Evolutionary conservation across 2,888 invertebrate species (phyloP).

Genomic region (Drosophila mimica): DNA sequence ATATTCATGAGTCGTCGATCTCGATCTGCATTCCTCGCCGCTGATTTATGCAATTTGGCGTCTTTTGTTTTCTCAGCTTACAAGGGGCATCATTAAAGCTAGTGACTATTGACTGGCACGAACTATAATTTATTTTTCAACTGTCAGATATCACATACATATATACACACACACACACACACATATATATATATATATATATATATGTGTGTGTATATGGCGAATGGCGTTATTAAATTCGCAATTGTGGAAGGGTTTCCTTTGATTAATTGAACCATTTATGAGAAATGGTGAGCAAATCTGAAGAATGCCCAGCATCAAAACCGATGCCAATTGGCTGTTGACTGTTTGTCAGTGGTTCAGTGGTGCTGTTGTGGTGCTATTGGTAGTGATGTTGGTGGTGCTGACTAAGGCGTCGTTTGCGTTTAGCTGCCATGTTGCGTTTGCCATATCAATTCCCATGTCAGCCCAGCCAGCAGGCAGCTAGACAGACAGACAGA

Average conservation of each 20-base stretch:
- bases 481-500: conserved; percentile 41
- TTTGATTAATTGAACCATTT: conserved; percentile 78
- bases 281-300: conserved; percentile 69
- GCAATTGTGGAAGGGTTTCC: conserved; percentile 64
- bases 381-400: conserved; percentile 10
- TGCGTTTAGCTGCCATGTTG: conserved; percentile 58
- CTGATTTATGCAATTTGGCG: conserved; percentile 55
- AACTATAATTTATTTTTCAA: conserved; percentile 75
- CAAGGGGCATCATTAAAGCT: conserved; percentile 51
- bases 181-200: conserved; percentile 8
- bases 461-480: conserved; percentile 66
- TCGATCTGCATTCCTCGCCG: conserved; percentile 49
- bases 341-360: conserved; percentile 40
- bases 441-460: conserved; percentile 76
- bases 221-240: conserved; percentile 72
- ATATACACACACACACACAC: background rate
- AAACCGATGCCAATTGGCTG: conserved; percentile 53
- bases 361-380: conserved; percentile 11
- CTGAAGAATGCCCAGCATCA: conserved; percentile 43
- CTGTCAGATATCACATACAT: conserved; percentile 29
- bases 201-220: conserved; percentile 27
- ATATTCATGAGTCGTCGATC: conserved; percentile 49
- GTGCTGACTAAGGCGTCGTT: conserved; percentile 34
- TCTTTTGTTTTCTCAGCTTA: conserved; percentile 44
- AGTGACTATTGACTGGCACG: conserved; percentile 71